Evolutionary conservation across 2,797 vertebrate species (phyloP), one percentile per base, ranked within the genome.

Genomic region (Pogonophryne albipinna): DNA sequence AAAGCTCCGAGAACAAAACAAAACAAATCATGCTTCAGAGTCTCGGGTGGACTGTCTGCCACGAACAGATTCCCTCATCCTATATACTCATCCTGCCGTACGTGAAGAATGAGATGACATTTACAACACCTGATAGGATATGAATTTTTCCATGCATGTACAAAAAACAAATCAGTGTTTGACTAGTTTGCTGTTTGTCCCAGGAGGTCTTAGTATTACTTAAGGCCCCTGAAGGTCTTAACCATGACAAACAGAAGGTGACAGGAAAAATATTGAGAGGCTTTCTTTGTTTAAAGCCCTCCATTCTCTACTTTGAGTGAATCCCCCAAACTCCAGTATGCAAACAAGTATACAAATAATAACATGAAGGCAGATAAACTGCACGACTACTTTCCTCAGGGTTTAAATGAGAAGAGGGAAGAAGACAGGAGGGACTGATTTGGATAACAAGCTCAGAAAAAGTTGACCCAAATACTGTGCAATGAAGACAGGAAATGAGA

Each of bases 391-490:
- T 62, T 53, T 66, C 50, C 72, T 49, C n/a, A n/a, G 14, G 17
- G 51, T 64, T 47, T 0, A 13, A 49, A 46, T 34, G 46, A 58
- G 12, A 17, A 53, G 34, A 38, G 34, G 8, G 58, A 10, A 23
- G 51, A 9, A 38, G 34, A 38, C 34, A 38, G 34, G 19, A 38
- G 38, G 41, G 57, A 71, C 49, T 73, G 65, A 82, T 82, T 53
- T 62, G 66, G 67, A 73, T 75, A 81, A 71, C 60, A 62, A 83
- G 72, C 57, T 65, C 66, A 62, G 51, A 73, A 53, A 51, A 66
- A 79, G 68, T 45, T 82, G 80, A 85, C 80, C 80, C 66, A 82
- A 60, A 83, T 83, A 74, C 67, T 47, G 73, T 46, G 52, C 51
- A 52, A 45, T 0, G 2, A 52, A 62, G 50, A 66, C 23, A 66